phyloP scores from a whole-genome alignment of 2,797 vertebrate genomes.

The Danio aesculapii region DNA sequence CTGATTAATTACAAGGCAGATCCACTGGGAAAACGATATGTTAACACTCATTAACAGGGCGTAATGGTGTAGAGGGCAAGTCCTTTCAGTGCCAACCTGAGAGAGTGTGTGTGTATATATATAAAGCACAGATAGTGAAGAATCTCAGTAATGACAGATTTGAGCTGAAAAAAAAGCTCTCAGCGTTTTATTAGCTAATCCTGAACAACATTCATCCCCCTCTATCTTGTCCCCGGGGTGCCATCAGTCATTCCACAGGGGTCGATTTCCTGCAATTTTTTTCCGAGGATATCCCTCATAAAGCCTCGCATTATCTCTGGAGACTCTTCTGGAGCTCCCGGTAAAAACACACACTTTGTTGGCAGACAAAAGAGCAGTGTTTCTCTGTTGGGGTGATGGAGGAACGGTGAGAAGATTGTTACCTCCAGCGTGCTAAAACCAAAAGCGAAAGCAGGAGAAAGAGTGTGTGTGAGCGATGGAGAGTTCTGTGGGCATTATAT shows the following conservation, averaged over 20 bases:
- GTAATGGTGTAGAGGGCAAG: not conserved
- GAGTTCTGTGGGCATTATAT: not conserved
- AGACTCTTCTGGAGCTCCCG: slow-evolving; percentile 37
- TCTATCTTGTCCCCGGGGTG: slow-evolving; percentile 29
- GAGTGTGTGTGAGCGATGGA: not conserved
- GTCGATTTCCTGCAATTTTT: slow-evolving; percentile 32
- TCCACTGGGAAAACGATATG: slow-evolving; percentile 27
- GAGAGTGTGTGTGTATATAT: not conserved
- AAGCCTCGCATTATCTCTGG: slow-evolving; percentile 33
- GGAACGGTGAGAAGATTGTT: slow-evolving; percentile 18
- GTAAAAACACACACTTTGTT: slow-evolving; percentile 47
- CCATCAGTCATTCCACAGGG: slow-evolving; percentile 27
- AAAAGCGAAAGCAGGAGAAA: not conserved
- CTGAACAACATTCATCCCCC: slow-evolving; percentile 26
- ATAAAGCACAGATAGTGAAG: slow-evolving; percentile 56
- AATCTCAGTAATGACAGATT: slow-evolving; percentile 65
- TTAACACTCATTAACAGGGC: slow-evolving; percentile 20
- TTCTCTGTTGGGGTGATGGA: slow-evolving; percentile 18
- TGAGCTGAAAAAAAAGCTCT: slow-evolving; percentile 49
- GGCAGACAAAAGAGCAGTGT: slow-evolving; percentile 21
- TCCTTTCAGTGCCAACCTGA: not conserved
- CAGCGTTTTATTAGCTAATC: slow-evolving; percentile 50
- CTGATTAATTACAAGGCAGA: slow-evolving; percentile 29
- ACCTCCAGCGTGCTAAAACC: slow-evolving; percentile 7
- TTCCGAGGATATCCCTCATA: slow-evolving; percentile 12